phyloP scores from a whole-genome alignment of 2,888 invertebrate genomes.

The Lydus trimaculatus region DNA sequence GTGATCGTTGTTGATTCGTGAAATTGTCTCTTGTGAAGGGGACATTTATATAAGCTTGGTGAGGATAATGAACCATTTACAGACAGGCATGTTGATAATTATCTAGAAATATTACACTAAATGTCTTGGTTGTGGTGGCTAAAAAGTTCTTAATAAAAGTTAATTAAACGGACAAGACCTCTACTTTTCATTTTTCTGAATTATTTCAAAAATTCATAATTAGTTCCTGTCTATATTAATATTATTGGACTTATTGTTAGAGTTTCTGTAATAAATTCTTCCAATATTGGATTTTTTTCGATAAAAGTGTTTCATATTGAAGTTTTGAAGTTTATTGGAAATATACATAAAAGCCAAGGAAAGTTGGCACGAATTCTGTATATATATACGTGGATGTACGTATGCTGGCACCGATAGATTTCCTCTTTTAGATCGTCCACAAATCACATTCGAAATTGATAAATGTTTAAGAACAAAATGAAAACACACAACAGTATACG shows the following conservation, averaged over 20 bases:
- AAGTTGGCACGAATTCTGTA: background rate
- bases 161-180: background rate
- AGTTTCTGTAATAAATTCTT: background rate
- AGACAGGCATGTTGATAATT: background rate
- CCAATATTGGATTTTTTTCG: background rate
- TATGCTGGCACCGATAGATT: background rate
- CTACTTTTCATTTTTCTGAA: background rate
- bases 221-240: too few species aligned
- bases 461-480: conserved; percentile 22
- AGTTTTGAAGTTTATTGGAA: background rate
- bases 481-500: conserved; percentile 26
- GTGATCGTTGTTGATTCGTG: conserved; percentile 44
- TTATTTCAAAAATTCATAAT: background rate
- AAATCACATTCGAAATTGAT: conserved; percentile 23
- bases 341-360: background rate
- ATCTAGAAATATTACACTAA: background rate
- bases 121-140: background rate
- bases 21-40: conserved; percentile 34
- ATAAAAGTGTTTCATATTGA: conserved; percentile 1
- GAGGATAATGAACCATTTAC: background rate
- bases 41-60: background rate
- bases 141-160: background rate
- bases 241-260: background rate
- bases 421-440: background rate
- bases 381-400: background rate